Percentiles rank a stretch among this genome's conserved stretches.
phyloP scores from a whole-genome alignment of 2,113 vertebrate species.

The Menura novaehollandiae region DNA sequence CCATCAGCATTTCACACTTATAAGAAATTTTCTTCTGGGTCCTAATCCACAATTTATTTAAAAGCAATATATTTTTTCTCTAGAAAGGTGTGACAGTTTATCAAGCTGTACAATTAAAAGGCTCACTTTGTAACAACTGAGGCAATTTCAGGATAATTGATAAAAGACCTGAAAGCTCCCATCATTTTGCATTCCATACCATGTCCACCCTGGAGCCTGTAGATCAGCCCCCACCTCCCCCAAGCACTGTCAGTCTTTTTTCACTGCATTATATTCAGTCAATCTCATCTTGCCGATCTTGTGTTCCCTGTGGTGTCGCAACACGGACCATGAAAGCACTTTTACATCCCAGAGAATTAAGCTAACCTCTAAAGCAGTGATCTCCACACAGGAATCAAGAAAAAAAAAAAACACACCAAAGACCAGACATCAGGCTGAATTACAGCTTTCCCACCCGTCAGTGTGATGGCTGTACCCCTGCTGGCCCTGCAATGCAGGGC shows the following conservation, averaged over 20 bases:
- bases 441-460: not conserved
- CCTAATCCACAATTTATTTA: not conserved
- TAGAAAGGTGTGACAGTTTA: not conserved
- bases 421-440: not conserved
- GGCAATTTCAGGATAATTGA: not conserved
- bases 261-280: not conserved
- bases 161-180: not conserved
- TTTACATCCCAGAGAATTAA: not conserved
- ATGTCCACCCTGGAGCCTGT: not conserved
- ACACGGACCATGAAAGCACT: not conserved
- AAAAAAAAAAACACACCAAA: not conserved
- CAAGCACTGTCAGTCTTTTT: not conserved
- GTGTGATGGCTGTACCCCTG: not conserved
- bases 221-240: not conserved
- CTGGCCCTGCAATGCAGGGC: accelerated
- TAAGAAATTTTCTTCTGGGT: not conserved
- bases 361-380: not conserved
- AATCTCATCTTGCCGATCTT: not conserved
- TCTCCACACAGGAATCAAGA: not conserved
- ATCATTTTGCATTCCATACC: not conserved
- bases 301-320: not conserved
- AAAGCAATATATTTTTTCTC: not conserved
- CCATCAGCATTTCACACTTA: not conserved
- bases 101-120: not conserved
- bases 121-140: not conserved